Evolutionary conservation across 2,113 vertebrate species (phyloP).

Genomic region (Microcebus lehilahytsara): DNA sequence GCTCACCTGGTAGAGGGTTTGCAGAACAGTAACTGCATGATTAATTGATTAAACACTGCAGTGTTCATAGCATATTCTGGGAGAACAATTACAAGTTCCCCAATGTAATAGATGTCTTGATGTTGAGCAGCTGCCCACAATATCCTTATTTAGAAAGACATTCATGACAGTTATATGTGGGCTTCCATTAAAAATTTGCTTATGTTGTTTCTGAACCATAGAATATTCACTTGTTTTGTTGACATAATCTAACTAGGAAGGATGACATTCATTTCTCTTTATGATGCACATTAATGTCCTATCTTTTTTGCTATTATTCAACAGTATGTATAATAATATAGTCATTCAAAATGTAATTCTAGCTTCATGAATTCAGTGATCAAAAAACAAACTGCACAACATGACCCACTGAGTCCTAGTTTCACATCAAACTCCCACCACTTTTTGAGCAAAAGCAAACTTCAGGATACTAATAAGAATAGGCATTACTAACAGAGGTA

Average conservation of each 20-base stretch:
- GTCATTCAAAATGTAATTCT: slow-evolving; percentile 71
- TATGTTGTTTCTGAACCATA: slow-evolving; percentile 18
- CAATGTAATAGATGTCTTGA: neutral
- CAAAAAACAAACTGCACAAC: slow-evolving; percentile 53
- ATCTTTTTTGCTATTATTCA: slow-evolving; percentile 49
- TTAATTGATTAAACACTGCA: slow-evolving; percentile 61
- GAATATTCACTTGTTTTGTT: slow-evolving; percentile 21
- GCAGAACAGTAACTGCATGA: slow-evolving; percentile 9
- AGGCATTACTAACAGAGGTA: slow-evolving; percentile 79
- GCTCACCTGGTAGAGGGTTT: slow-evolving; percentile 21
- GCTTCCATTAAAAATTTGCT: slow-evolving; percentile 43
- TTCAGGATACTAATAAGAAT: slow-evolving; percentile 77
- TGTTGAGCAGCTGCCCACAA: neutral
- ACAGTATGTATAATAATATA: neutral
- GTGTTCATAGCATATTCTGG: slow-evolving; percentile 6
- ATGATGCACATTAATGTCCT: slow-evolving; percentile 15
- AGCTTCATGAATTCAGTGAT: slow-evolving; percentile 70
- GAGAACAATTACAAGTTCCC: slow-evolving; percentile 23
- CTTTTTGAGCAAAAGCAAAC: slow-evolving; percentile 70
- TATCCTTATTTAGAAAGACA: slow-evolving; percentile 48
- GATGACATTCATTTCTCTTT: slow-evolving; percentile 42
- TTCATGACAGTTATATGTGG: neutral
- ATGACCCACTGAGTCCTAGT: slow-evolving; percentile 64
- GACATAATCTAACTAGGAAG: neutral
- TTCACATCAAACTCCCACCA: slow-evolving; percentile 68